phyloP scores from a whole-genome alignment of 2,888 invertebrate species.

The Vanessa cardui region DNA sequence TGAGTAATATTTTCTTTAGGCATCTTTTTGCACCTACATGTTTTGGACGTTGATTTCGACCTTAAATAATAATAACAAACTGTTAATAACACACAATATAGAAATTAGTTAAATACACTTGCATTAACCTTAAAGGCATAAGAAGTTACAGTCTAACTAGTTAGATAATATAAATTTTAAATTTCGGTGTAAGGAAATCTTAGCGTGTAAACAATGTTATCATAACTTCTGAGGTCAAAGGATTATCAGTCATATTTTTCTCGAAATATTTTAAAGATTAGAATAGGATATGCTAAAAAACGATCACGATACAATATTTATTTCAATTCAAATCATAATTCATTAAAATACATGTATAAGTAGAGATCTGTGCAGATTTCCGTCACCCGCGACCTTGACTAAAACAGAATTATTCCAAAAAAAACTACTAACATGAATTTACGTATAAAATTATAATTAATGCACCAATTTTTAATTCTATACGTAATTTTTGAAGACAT shows the following conservation, averaged over 20 bases:
- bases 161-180: conserved; percentile 2
- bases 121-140: not conserved
- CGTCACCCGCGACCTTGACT: conserved; percentile 49
- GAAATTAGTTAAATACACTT: not conserved
- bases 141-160: not conserved
- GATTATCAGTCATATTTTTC: conserved; percentile 32
- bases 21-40: conserved; percentile 65
- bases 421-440: conserved; percentile 7
- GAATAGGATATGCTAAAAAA: not conserved
- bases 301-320: not conserved
- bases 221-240: conserved; percentile 26
- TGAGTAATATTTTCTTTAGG: conserved; percentile 61
- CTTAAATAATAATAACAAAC: conserved; percentile 48
- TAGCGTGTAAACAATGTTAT: conserved; percentile 26
- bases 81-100: not conserved
- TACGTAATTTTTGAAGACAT: not conserved
- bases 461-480: not conserved
- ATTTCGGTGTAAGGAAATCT: conserved; percentile 2
- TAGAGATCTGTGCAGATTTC: conserved; percentile 24
- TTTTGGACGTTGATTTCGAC: conserved; percentile 52
- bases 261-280: conserved; percentile 7
- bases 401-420: conserved; percentile 18
- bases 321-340: conserved; percentile 13
- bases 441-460: conserved; percentile 3
- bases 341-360: conserved; percentile 11